Percentiles rank a stretch among this genome's conserved stretches.
Conservation (phyloP, 2,888 invertebrate genomes). For the Nasonovia ribisnigri region DNA sequence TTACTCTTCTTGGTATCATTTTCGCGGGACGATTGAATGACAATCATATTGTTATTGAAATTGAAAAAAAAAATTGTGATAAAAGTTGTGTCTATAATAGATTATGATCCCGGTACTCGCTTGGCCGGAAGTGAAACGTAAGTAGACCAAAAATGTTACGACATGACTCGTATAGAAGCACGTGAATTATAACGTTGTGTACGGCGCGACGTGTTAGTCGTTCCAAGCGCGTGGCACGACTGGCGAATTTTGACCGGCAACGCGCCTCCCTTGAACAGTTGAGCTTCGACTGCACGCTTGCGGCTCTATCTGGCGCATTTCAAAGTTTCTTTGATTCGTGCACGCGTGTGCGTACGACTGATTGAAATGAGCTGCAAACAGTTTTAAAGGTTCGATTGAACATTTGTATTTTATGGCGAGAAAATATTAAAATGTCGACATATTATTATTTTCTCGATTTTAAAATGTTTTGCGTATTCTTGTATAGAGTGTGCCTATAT, state of each 20-base stretch:
- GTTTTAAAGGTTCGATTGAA: not conserved
- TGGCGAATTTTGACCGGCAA: slow-evolving; percentile 46
- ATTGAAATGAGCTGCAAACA: not conserved
- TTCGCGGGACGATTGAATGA: not conserved
- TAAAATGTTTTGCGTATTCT: not conserved
- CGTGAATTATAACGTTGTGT: not conserved
- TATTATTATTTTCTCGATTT: not conserved
- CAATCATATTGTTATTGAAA: not conserved
- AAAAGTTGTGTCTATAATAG: not conserved
- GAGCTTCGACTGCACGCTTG: slow-evolving; percentile 19
- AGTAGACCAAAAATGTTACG: not conserved
- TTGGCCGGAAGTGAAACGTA: not conserved
- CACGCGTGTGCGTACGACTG: not conserved
- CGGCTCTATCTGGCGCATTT: not conserved
- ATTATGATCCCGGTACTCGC: not conserved
- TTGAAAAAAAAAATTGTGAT: not conserved
- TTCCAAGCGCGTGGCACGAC: slow-evolving; percentile 61
- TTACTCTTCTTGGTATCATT: not conserved
- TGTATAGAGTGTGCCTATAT: not conserved
- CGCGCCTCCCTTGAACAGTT: slow-evolving; percentile 19
- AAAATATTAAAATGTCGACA: not conserved
- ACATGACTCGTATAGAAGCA: not conserved
- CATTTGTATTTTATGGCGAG: not conserved
- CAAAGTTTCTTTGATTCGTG: not conserved
- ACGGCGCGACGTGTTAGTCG: slow-evolving; percentile 44